phyloP scores from a whole-genome alignment of 2,113 vertebrate species.

The Hystrix cristata region DNA sequence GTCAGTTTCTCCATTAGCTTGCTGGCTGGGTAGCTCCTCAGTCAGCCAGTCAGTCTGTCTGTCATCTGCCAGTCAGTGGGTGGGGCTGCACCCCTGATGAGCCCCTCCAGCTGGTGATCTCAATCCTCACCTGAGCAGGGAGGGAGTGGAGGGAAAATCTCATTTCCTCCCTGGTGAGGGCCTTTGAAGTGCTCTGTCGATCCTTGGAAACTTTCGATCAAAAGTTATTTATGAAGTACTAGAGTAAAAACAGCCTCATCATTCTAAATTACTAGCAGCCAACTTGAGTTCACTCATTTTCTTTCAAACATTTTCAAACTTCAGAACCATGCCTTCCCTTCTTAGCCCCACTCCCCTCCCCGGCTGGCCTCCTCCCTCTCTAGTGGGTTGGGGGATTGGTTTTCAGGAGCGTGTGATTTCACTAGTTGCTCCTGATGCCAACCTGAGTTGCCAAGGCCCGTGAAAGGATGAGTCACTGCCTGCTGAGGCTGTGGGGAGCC shows the following conservation, averaged over 20 bases:
- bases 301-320: constrained; percentile 61
- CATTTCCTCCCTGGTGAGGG: constrained; percentile 72
- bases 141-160: constrained; percentile 74
- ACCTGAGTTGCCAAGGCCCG: constrained; percentile 59
- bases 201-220: constrained; percentile 81
- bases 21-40: background rate
- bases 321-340: background rate
- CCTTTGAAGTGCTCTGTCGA: constrained; percentile 79
- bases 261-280: constrained; percentile 75
- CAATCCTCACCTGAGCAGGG: constrained; percentile 78
- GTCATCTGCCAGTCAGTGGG: constrained; percentile 36
- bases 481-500: constrained; percentile 3
- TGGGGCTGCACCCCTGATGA: background rate
- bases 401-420: constrained; percentile 69
- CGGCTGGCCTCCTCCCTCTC: background rate
- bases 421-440: constrained; percentile 53
- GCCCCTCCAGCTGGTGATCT: constrained; percentile 72
- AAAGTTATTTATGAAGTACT: constrained; percentile 83
- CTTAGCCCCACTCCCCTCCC: background rate
- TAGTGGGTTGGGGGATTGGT: background rate
- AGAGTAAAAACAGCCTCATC: constrained; percentile 70
- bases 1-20: constrained; percentile 44
- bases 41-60: constrained; percentile 20
- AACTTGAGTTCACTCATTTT: constrained; percentile 64
- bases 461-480: constrained; percentile 43